phyloP scores from a whole-genome alignment of 2,888 invertebrate genomes.

The Cryptocephalus primarius region DNA sequence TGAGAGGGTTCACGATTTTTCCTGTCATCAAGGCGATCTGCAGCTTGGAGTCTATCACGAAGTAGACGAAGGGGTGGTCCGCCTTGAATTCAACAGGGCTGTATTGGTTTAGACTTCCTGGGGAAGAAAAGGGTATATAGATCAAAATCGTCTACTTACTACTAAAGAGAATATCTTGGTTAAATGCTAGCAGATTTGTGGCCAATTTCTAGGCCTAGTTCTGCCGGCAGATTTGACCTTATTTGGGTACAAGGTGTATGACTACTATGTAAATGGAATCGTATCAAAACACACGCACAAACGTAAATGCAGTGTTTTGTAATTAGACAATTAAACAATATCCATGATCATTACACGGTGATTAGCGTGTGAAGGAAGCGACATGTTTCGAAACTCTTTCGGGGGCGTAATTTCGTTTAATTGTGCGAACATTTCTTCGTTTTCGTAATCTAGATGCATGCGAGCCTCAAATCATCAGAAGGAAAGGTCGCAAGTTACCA shows the following conservation, averaged over 20 bases:
- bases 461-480: background rate
- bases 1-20: conserved; percentile 72
- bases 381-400: conserved; percentile 10
- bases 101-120: conserved; percentile 37
- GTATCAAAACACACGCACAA: too few relatives aligned
- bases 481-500: too few relatives aligned
- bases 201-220: too few relatives aligned
- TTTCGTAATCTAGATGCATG: background rate
- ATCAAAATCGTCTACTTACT: background rate
- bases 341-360: conserved; percentile 16
- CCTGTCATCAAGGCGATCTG: conserved; percentile 73
- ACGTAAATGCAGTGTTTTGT: conserved; percentile 10
- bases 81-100: conserved; percentile 61
- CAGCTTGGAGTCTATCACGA: conserved; percentile 71
- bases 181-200: too few relatives aligned
- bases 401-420: conserved; percentile 3
- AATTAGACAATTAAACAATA: conserved; percentile 12
- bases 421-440: conserved; percentile 1
- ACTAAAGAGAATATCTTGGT: background rate
- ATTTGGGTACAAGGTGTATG: too few relatives aligned
- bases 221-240: too few relatives aligned
- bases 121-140: conserved; percentile 12
- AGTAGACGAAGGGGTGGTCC: conserved; percentile 75
- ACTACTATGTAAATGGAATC: too few relatives aligned
- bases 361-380: conserved; percentile 18